These are phyloP conservation scores for Pyrgus malvae DNA, from an alignment of 2,888 invertebrate genomes.

Conservation along the genomic window DNA sequence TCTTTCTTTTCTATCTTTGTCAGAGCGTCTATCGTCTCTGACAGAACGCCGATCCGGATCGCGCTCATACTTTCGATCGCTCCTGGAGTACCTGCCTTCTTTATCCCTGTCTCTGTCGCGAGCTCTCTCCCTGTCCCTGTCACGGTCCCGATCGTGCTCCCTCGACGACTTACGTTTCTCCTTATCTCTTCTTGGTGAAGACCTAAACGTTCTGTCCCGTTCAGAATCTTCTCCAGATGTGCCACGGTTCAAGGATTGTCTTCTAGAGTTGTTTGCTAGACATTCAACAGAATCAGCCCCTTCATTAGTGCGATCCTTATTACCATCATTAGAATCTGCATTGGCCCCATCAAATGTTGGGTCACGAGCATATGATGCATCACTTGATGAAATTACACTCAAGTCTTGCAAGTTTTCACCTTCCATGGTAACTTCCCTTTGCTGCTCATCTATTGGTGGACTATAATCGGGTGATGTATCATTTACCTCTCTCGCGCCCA, in stretches of 20 bases:
- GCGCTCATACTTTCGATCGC: constrained; percentile 59
- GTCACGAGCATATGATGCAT: constrained; percentile 67
- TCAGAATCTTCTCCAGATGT: constrained; percentile 75
- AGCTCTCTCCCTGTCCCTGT: constrained; percentile 38
- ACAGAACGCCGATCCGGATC: constrained; percentile 51
- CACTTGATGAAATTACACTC: constrained; percentile 59
- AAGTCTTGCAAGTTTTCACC: constrained; percentile 81
- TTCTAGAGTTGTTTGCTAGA: constrained; percentile 50
- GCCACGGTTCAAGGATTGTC: constrained; percentile 57
- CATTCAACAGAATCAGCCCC: constrained; percentile 57
- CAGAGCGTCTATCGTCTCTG: constrained; percentile 53
- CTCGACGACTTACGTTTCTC: constrained; percentile 57
- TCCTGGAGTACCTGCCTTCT: constrained; percentile 55
- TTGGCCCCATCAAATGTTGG: constrained; percentile 77
- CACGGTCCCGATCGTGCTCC: constrained; percentile 53
- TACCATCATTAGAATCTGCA: constrained; percentile 49
- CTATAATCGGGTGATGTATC: constrained; percentile 51
- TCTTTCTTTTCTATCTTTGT: constrained; percentile 57
- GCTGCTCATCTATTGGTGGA: constrained; percentile 57
- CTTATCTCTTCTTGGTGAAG: constrained; percentile 61
- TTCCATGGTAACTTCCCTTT: constrained; percentile 81
- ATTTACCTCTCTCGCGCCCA: constrained; percentile 51
- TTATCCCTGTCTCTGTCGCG: constrained; percentile 51
- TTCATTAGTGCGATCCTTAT: constrained; percentile 52
- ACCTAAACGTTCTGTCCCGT: constrained; percentile 61